These are phyloP conservation scores for Thryonomys swinderianus DNA, from an alignment of 2,113 vertebrate species.

Conservation along the genomic window DNA sequence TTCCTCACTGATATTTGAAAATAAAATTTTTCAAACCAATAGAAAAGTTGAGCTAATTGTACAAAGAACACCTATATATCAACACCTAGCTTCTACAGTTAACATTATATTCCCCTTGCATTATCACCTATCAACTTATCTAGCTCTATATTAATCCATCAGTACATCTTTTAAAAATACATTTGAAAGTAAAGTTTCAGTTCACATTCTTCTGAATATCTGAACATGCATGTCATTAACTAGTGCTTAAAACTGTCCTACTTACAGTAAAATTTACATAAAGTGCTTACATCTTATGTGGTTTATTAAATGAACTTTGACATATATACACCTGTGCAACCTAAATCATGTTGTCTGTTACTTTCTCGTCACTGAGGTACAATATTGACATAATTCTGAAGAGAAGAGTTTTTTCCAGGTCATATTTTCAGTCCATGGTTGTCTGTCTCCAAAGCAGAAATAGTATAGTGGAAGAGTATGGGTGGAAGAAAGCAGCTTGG, in stretches of 20 bases:
- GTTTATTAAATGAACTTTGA: background rate
- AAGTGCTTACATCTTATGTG: background rate
- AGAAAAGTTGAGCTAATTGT: background rate
- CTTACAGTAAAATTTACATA: background rate
- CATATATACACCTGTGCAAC: background rate
- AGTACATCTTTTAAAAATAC: background rate
- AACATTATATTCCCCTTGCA: background rate
- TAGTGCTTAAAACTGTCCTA: background rate
- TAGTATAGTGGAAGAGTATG: background rate
- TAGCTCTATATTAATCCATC: background rate
- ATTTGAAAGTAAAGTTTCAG: background rate
- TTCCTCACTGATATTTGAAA: conserved; percentile 7
- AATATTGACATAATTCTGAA: background rate
- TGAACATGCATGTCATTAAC: background rate
- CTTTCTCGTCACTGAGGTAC: background rate
- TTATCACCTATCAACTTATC: background rate
- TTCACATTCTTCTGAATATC: background rate
- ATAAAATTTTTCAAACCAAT: background rate
- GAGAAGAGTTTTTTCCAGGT: background rate
- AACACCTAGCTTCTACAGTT: background rate
- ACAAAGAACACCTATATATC: background rate
- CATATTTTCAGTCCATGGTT: background rate
- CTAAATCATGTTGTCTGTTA: background rate
- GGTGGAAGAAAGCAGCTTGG: background rate
- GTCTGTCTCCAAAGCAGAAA: background rate